Percentiles rank a stretch among this genome's conserved stretches.
These are phyloP conservation scores for Sinella curviseta DNA, from an alignment of 1,140 invertebrate species.

Conservation along the genomic window DNA sequence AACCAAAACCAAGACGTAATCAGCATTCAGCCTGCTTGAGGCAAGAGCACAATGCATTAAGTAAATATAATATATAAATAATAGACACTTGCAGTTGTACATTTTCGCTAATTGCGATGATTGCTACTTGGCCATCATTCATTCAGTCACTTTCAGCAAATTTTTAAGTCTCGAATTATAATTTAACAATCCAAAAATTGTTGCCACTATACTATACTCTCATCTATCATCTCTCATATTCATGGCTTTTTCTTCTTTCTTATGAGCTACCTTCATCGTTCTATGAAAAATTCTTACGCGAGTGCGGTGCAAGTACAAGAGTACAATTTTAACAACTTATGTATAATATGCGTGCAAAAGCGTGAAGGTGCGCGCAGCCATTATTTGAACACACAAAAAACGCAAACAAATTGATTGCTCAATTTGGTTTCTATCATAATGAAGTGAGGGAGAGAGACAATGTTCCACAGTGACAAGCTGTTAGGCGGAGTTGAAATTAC, in stretches of 20 bases:
- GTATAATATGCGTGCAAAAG: background rate
- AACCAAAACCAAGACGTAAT: too few species aligned
- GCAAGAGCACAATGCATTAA: too few species aligned
- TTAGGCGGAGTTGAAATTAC: slow-evolving; percentile 14
- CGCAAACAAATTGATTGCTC: slow-evolving; percentile 15
- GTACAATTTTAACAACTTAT: background rate
- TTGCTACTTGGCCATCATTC: background rate
- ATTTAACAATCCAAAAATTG: background rate
- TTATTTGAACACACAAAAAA: background rate
- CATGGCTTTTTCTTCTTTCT: background rate
- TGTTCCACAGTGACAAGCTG: background rate
- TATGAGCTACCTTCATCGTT: background rate
- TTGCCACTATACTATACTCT: background rate
- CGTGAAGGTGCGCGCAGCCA: background rate
- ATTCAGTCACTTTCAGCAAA: background rate
- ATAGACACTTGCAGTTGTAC: background rate
- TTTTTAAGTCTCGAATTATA: background rate
- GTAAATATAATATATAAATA: background rate
- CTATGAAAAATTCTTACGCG: background rate
- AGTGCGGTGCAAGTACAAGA: too few species aligned
- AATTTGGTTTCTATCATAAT: background rate
- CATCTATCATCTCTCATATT: background rate
- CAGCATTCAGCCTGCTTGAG: too few species aligned
- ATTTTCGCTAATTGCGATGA: background rate
- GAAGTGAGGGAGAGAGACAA: background rate